Percentiles rank a stretch among this genome's conserved stretches.
Conservation (phyloP, 1,140 invertebrate species). For the Ceratosolen fusciceps region DNA sequence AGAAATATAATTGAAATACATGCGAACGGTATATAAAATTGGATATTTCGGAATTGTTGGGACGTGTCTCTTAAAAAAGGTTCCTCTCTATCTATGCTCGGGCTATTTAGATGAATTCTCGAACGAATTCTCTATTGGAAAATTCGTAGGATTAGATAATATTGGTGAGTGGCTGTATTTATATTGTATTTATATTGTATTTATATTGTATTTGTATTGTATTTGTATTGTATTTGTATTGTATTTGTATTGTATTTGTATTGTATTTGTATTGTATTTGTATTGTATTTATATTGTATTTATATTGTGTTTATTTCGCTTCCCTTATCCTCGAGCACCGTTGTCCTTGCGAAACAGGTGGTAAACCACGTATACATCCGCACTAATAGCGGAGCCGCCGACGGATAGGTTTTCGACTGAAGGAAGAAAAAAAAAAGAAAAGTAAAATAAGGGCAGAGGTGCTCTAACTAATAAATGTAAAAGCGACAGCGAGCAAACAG, state of each 20-base stretch:
- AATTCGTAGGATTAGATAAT: slow-evolving; percentile 16
- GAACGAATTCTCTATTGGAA: background rate
- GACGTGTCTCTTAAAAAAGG: background rate
- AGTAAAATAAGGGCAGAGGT: no score
- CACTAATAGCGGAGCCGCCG: background rate
- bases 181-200: no score
- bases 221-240: no score
- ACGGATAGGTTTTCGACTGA: background rate
- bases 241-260: no score
- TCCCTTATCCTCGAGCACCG: background rate
- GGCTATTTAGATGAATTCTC: background rate
- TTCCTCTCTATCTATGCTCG: background rate
- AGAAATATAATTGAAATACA: background rate
- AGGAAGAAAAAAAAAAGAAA: background rate
- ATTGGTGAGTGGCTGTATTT: background rate
- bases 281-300: no score
- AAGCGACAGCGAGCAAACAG: slow-evolving; percentile 22
- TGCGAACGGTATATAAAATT: background rate
- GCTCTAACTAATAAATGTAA: slow-evolving; percentile 26
- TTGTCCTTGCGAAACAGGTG: background rate
- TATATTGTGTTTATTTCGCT: no score
- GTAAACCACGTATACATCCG: background rate
- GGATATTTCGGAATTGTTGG: background rate
- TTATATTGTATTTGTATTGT: no score
- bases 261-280: no score